Conservation (phyloP, 2,797 vertebrate genomes). For the Bradypodion pumilum region DNA sequence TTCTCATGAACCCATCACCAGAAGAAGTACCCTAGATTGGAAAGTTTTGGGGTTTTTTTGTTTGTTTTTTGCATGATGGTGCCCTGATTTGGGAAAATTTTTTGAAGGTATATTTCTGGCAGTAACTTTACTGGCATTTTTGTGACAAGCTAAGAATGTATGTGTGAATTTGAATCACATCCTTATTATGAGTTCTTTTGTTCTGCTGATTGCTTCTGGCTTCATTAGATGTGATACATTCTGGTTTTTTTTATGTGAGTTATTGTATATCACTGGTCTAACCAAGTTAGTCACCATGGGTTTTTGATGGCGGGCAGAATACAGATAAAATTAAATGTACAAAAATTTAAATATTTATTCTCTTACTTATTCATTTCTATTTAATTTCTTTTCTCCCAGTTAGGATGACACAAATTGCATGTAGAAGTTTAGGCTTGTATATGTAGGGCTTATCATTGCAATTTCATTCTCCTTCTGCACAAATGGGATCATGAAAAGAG, state of each 20-base stretch:
- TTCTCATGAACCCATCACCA: background rate
- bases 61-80: background rate
- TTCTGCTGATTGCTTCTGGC: background rate
- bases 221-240: background rate
- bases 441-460: background rate
- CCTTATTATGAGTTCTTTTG: background rate
- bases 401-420: too few relatives aligned
- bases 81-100: background rate
- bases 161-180: background rate
- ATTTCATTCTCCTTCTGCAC: background rate
- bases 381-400: too few relatives aligned
- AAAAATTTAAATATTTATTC: too few relatives aligned
- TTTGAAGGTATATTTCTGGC: background rate
- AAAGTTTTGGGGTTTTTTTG: too few relatives aligned
- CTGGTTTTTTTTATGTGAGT: background rate
- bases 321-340: too few relatives aligned
- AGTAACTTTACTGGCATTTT: background rate
- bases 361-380: too few relatives aligned
- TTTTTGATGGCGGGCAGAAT: too few relatives aligned
- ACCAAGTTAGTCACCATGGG: too few relatives aligned
- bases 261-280: background rate
- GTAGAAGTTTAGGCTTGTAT: background rate
- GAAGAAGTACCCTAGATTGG: background rate
- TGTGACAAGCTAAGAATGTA: background rate
- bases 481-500: background rate